Evolutionary conservation across 2,113 vertebrate genomes (phyloP), one percentile per base, ranked within the genome.

Genomic region (Megaceryle torquata): DNA sequence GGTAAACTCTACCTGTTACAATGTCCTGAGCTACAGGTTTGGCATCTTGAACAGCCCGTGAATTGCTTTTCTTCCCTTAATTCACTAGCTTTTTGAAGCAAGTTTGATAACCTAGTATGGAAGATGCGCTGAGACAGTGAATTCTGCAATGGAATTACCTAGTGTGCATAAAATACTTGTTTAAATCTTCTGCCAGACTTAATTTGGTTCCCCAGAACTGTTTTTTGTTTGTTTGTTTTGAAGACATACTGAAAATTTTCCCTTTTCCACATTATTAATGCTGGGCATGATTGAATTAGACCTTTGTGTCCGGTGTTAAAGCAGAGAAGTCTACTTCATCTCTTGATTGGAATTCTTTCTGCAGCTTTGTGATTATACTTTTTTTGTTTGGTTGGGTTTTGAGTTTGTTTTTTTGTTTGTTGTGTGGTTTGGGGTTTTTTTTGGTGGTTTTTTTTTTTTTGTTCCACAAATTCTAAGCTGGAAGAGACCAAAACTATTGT

Each of bases 131-230:
- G 6, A 17, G 61, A 6, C 26, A 21, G 6, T 1, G 53, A 65
- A 15, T 24, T 82, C 65, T 78, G 75, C 60, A 53, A 0, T 31
- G 37, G 31, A 87, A 48, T 65, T 70, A 13, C 28, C 68, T 10
- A 5, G 17, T 10, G 6, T 29, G 22, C 51, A 53, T 12, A 48
- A 35, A 51, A 15, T 0, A 25, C 2, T 6, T 33, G 4, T 29
- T 75, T 31, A 37, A 61, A 57, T 78, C 15, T 59, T 50, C 31
- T 64, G 65, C 9, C 1, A 2, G 21, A 7, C 43, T 91, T 84
- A 29, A 35, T n/a, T 12, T 19, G 18, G 11, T 67, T 14, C 14
- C 31, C 19, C 15, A 4, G 2, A 41, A 8, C 19, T 60, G 50
- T 2, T 6, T 24, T 81, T 77, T 37, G 37, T 37, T 37, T 37